phyloP scores from a whole-genome alignment of 2,888 invertebrate genomes.

The Dromius quadrimaculatus region DNA sequence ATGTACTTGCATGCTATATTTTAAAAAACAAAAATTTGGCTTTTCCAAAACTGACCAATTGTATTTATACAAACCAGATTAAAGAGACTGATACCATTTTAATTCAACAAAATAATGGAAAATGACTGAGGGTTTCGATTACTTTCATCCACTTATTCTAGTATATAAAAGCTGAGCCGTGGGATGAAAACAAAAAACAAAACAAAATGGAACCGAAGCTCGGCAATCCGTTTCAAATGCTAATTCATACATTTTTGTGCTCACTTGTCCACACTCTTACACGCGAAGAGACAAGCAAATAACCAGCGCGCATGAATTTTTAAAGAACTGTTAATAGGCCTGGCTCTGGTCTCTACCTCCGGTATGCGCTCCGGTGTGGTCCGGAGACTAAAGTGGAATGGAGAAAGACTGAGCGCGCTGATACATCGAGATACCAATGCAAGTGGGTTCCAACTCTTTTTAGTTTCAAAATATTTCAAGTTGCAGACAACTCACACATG shows the following conservation, averaged over 20 bases:
- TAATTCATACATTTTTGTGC: slow-evolving; percentile 40
- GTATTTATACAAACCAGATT: too few relatives aligned
- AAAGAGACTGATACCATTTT: too few relatives aligned
- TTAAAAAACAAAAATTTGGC: too few relatives aligned
- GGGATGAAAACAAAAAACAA: background rate
- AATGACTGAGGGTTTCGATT: too few relatives aligned
- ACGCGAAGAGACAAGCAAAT: slow-evolving; percentile 58
- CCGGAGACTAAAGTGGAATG: slow-evolving; percentile 1
- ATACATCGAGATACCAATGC: too few relatives aligned
- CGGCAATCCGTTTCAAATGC: slow-evolving; percentile 41
- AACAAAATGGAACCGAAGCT: slow-evolving; percentile 27
- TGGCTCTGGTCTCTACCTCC: too few relatives aligned
- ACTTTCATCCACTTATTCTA: slow-evolving; percentile 12
- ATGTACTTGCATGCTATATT: too few relatives aligned
- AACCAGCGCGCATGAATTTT: slow-evolving; percentile 58
- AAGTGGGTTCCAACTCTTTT: too few relatives aligned
- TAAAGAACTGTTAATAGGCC: slow-evolving; percentile 59
- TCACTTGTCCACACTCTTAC: slow-evolving; percentile 28
- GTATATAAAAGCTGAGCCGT: slow-evolving; percentile 1
- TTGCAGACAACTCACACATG: too few relatives aligned
- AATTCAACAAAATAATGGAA: too few relatives aligned
- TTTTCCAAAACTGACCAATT: too few relatives aligned
- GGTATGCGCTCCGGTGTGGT: background rate
- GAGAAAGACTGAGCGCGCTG: background rate
- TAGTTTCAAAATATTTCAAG: too few relatives aligned